phyloP scores from a whole-genome alignment of 2,797 vertebrate species.

The Valencia hispanica region DNA sequence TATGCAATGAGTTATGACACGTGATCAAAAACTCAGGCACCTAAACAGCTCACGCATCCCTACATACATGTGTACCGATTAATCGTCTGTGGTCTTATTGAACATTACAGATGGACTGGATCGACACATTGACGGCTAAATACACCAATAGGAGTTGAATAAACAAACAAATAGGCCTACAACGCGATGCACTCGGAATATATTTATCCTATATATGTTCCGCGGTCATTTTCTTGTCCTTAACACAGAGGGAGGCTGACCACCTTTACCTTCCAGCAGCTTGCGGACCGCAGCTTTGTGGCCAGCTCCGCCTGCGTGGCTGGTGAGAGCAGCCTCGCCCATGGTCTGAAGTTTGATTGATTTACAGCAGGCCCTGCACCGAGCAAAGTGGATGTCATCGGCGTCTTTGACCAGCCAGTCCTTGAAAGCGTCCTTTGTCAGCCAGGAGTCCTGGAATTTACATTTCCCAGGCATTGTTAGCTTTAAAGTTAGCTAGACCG shows the following conservation, averaged over 20 bases:
- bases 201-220: background rate
- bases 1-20: background rate
- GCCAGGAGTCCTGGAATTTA: constrained; percentile 75
- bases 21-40: background rate
- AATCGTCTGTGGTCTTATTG: background rate
- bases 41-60: background rate
- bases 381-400: constrained; percentile 73
- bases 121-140: too few relatives aligned
- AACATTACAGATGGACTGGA: background rate
- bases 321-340: constrained; percentile 78
- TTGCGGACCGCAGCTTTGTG: constrained; percentile 76
- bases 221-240: background rate
- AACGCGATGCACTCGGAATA: background rate
- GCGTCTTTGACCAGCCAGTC: constrained; percentile 71
- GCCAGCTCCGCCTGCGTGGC: constrained; percentile 75
- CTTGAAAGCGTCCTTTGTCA: constrained; percentile 69
- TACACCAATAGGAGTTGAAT: background rate
- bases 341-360: constrained; percentile 79
- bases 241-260: background rate
- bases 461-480: constrained; percentile 75
- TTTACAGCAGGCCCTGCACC: constrained; percentile 74
- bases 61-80: background rate
- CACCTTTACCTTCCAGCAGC: constrained; percentile 71
- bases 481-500: constrained; percentile 51
- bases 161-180: too few relatives aligned